Percentiles rank a stretch among this genome's conserved stretches.
phyloP scores from a whole-genome alignment of 2,113 vertebrate species.

The Embiotoca jacksoni region DNA sequence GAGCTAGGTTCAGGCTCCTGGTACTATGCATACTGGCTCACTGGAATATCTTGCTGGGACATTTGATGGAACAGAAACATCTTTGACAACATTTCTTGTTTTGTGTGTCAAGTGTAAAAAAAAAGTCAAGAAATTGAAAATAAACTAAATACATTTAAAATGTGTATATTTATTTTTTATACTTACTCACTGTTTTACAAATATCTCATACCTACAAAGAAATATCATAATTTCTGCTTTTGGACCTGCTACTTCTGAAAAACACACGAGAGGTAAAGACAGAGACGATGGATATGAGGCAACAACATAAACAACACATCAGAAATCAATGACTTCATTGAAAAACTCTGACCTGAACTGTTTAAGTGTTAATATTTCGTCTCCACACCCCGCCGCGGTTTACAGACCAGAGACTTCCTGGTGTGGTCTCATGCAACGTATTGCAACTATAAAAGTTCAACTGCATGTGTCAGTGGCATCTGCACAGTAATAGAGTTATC shows the following conservation, averaged over 20 bases:
- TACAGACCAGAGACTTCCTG: conserved; percentile 11
- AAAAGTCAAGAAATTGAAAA: no score
- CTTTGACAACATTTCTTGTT: no score
- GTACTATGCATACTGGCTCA: background rate
- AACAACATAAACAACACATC: conserved; percentile 5
- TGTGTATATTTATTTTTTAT: background rate
- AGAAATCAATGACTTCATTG: conserved; percentile 25
- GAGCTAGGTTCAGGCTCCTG: background rate
- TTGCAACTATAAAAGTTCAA: background rate
- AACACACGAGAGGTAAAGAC: background rate
- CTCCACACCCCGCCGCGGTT: background rate
- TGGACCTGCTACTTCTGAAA: conserved; percentile 1
- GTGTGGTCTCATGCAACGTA: conserved; percentile 1
- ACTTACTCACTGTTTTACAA: background rate
- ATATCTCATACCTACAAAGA: background rate
- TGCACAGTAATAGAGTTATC: background rate
- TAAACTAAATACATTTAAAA: background rate
- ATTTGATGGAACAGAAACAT: no score
- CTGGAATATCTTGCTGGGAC: no score
- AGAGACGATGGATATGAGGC: background rate
- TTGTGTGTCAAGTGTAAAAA: no score
- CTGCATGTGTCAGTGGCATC: conserved; percentile 1
- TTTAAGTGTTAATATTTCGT: conserved; percentile 41
- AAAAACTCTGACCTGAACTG: conserved; percentile 16
- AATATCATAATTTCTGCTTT: background rate